Evolutionary conservation across 2,888 invertebrate species (phyloP).

Genomic region (Drosophila bunnanda): DNA sequence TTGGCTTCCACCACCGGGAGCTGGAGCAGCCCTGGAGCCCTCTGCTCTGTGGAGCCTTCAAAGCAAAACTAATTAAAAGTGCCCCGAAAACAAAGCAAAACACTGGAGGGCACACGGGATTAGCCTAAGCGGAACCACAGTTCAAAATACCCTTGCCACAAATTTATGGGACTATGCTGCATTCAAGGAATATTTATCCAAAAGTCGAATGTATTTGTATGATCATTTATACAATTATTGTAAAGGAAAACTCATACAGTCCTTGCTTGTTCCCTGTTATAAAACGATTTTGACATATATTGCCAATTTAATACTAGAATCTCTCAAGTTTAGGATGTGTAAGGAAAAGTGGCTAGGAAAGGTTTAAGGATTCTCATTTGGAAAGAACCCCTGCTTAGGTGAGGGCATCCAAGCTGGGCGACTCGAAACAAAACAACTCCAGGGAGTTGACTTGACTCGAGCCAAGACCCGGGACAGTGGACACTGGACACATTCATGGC

Average conservation of each 20-base stretch:
- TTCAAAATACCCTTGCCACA: constrained; percentile 9
- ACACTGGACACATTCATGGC: constrained; percentile 45
- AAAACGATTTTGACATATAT: neutral
- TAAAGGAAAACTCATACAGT: neutral
- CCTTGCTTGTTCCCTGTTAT: too few species aligned
- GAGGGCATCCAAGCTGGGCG: constrained; percentile 26
- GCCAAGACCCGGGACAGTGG: constrained; percentile 22
- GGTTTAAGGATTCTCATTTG: neutral
- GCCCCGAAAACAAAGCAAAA: constrained; percentile 75
- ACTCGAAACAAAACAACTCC: constrained; percentile 38
- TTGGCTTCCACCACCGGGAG: constrained; percentile 21
- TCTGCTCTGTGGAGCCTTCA: constrained; percentile 45
- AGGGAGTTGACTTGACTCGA: constrained; percentile 40
- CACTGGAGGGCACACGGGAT: constrained; percentile 16
- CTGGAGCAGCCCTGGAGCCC: constrained; percentile 33
- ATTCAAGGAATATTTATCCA: neutral
- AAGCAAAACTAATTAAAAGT: constrained; percentile 84
- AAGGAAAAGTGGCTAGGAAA: too few species aligned
- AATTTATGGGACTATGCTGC: neutral
- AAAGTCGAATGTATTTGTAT: too few species aligned
- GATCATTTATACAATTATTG: neutral
- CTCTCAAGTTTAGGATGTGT: too few species aligned
- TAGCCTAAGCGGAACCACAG: constrained; percentile 36
- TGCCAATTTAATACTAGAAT: neutral
- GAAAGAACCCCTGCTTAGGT: neutral